Evolutionary conservation across 2,888 invertebrate genomes (phyloP).

Genomic region (Amblyjoppa fuscipennis): DNA sequence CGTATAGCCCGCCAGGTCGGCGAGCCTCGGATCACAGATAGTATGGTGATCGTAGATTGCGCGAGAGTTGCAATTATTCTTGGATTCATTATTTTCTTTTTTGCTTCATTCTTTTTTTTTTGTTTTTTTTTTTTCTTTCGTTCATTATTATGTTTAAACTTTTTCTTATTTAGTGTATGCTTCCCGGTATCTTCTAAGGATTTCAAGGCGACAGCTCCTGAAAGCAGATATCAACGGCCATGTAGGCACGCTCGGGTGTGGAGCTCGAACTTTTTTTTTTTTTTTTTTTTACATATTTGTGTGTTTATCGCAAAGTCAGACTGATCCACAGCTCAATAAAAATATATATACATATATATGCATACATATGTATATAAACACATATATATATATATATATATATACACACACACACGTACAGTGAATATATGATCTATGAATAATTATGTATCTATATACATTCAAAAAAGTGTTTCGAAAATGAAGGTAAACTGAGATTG

Average conservation of each 20-base stretch:
- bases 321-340: constrained; percentile 40
- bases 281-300: constrained; percentile 11
- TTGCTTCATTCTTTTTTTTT: constrained; percentile 55
- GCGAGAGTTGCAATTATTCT: constrained; percentile 76
- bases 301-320: constrained; percentile 25
- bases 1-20: constrained; percentile 82
- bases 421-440: constrained; percentile 69
- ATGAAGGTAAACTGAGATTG: constrained; percentile 6
- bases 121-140: constrained; percentile 37
- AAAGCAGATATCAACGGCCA: constrained; percentile 83
- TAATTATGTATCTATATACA: constrained; percentile 72
- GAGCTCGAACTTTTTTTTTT: constrained; percentile 32
- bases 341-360: constrained; percentile 59
- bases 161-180: constrained; percentile 73
- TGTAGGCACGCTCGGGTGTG: constrained; percentile 77
- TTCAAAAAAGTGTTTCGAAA: constrained; percentile 4
- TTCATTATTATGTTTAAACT: constrained; percentile 64
- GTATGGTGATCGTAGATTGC: constrained; percentile 84
- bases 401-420: constrained; percentile 49
- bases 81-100: constrained; percentile 62
- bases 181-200: constrained; percentile 81
- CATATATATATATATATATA: constrained; percentile 5
- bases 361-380: constrained; percentile 21
- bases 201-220: constrained; percentile 86
- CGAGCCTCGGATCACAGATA: constrained; percentile 84